These are phyloP conservation scores for Polyommatus iphigenia DNA, from an alignment of 2,888 invertebrate genomes.

Conservation along the genomic window DNA sequence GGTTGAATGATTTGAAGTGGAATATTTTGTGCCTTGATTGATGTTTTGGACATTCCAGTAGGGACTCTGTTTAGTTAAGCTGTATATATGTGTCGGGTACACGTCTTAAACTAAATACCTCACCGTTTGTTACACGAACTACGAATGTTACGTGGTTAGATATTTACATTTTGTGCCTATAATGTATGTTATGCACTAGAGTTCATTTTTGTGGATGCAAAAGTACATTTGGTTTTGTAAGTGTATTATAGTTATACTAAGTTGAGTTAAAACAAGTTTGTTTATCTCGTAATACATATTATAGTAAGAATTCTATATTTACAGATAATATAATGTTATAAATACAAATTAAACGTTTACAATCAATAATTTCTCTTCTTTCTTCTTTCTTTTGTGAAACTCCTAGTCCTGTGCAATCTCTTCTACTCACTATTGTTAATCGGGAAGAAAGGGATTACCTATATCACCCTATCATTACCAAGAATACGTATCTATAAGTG, in stretches of 20 bases:
- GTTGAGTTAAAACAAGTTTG: slow-evolving; percentile 71
- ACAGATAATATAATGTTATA: slow-evolving; percentile 81
- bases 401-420: neutral
- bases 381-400: slow-evolving; percentile 20
- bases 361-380: too few species aligned
- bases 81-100: slow-evolving; percentile 41
- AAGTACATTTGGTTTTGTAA: slow-evolving; percentile 64
- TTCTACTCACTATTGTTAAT: neutral
- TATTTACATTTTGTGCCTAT: slow-evolving; percentile 71
- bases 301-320: slow-evolving; percentile 78
- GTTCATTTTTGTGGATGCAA: slow-evolving; percentile 66
- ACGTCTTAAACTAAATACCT: slow-evolving; percentile 49
- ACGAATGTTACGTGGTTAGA: slow-evolving; percentile 61
- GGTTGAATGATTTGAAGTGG: slow-evolving; percentile 55
- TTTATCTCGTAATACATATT: slow-evolving; percentile 71
- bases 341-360: slow-evolving; percentile 79
- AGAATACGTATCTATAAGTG: too few species aligned
- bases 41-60: slow-evolving; percentile 67
- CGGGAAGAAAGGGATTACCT: too few species aligned
- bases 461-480: too few species aligned
- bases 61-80: slow-evolving; percentile 53
- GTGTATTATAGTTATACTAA: slow-evolving; percentile 57
- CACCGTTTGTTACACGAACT: slow-evolving; percentile 56
- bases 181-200: slow-evolving; percentile 70
- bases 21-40: slow-evolving; percentile 74